Base-by-base conservation (phyloP, 2,113 vertebrate species). In the Leptodactylus fuscus region DNA sequence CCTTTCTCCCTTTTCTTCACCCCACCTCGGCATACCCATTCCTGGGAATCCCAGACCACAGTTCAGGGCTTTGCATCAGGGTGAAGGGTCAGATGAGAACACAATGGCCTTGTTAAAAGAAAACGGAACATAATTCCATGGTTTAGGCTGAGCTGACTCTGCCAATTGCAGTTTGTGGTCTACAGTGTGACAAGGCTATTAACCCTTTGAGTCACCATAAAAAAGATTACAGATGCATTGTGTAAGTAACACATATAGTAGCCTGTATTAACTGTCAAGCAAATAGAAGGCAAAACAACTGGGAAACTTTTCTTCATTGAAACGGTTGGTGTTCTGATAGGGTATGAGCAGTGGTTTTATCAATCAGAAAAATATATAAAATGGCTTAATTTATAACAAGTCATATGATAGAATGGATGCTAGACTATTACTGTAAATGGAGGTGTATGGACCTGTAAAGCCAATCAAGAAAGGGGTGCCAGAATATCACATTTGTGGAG, bases 41-140 rank as follows among this genome's bases (percentile, higher is more conserved):
- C 92, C 89, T 91, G 91, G 93, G 90, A 91, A 94, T 92, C 90
- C 92, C 90, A 86, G 87, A 90, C 93, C 90, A 91, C 91, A 91
- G 94, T 94, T 95, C 94, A 92, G 88, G 88, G 88, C 89, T 89
- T 89, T 89, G 62, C 81, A 80, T 80, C 89, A 32, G 88, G 93
- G 90, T 93, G 91, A 93, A 90, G 93, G 95, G 95, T 96, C 95
- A 96, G 94, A 85, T 92, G 94, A 92, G 92, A 88, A 89, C 78
- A 91, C 95, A 95, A 95, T 93, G 87, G 93, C 87, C 88, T 44
- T 87, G 89, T 89, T 78, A 88, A 88, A 87, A 94, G 93, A 92
- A 94, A 94, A 94, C 95, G 32, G 94, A 89, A 92, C 91, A 94
- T 93, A 91, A 89, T 88, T 90, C 91, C 92, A 79, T 0, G 87